Evolutionary conservation across 2,888 invertebrate genomes (phyloP).

Genomic region (Leptopilina syphax): DNA sequence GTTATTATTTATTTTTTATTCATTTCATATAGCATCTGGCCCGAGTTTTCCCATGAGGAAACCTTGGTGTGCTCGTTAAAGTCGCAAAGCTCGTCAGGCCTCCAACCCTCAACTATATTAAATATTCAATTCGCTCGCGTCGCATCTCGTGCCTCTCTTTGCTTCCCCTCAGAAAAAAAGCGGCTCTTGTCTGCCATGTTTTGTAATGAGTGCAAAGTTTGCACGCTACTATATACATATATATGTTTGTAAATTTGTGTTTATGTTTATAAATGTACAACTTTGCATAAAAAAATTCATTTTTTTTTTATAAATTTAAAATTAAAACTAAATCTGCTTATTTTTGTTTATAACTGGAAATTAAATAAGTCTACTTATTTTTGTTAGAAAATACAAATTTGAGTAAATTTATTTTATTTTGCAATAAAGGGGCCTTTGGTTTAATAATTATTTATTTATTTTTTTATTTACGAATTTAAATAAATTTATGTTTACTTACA

Average conservation of each 20-base stretch:
- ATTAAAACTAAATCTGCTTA: no score
- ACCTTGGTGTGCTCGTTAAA: constrained; percentile 25
- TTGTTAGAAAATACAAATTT: no score
- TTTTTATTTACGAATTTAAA: no score
- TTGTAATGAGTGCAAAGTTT: constrained; percentile 55
- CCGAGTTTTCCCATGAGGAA: constrained; percentile 12
- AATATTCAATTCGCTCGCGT: constrained; percentile 43
- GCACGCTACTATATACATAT: constrained; percentile 54
- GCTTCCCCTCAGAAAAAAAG: constrained; percentile 26
- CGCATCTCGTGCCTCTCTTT: constrained; percentile 44
- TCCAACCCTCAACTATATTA: constrained; percentile 38
- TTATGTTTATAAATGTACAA: background rate
- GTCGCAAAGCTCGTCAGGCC: constrained; percentile 36
- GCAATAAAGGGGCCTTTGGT: no score
- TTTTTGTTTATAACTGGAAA: no score
- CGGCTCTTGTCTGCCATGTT: constrained; percentile 24
- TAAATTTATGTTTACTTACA: no score
- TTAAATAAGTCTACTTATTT: no score
- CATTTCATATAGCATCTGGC: constrained; percentile 1
- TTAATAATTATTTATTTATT: no score
- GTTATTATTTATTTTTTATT: background rate
- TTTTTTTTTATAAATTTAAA: no score
- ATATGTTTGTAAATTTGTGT: background rate
- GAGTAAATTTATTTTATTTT: no score
- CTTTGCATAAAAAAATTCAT: no score